Evolutionary conservation across 1,140 invertebrate genomes (phyloP), one percentile per base, ranked within the genome.

Genomic region (Formica selysi): DNA sequence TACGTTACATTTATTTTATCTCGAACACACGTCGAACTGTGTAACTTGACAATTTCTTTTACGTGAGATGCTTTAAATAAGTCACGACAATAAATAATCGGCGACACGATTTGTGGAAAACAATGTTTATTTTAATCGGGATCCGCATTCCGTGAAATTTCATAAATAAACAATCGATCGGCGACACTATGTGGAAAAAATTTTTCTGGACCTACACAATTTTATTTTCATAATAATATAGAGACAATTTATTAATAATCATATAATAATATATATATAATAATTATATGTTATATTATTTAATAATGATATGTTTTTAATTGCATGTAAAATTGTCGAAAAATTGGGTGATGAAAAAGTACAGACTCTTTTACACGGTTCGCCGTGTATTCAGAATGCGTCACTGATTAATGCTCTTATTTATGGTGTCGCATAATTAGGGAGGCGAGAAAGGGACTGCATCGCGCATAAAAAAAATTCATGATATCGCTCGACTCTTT

Each of bases 391-490:
- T 61, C 79, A 19, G 68, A 73, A 74, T 83, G 79, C 41, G 26
- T 73, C n/a, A 73, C 54, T 62, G 68, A 83, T 83, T 83, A 70
- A 36, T 13, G 51, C 54, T 59, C 29, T 83, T 83, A 83, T 83
- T 83, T 83, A 83, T 73, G 79, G 19, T 29, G 36, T 73, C 68
- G 38, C 38, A 19, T 38, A 32, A 13, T 44, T 38, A 32, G 44
- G 11, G n/a, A 36, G 2, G 16, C 5, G 2, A 22, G 16, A 19
- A 11, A 19, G 26, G 2, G n/a, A 51, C 36, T 29, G 74, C 8
- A 11, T 7, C 19, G 22, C 64, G 36, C 48, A 11, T 8, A 5
- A 62, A 32, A 32, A 73, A 83, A 48, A 74, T 74, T 61, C 79
- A 68, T 83, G 79, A 74, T 38, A 73, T 19, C 81, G 32, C 10